These are phyloP conservation scores for Zoanthus sansibaricus DNA, from an alignment of 92 coral and sea anemone genomes.

Conservation along the genomic window DNA sequence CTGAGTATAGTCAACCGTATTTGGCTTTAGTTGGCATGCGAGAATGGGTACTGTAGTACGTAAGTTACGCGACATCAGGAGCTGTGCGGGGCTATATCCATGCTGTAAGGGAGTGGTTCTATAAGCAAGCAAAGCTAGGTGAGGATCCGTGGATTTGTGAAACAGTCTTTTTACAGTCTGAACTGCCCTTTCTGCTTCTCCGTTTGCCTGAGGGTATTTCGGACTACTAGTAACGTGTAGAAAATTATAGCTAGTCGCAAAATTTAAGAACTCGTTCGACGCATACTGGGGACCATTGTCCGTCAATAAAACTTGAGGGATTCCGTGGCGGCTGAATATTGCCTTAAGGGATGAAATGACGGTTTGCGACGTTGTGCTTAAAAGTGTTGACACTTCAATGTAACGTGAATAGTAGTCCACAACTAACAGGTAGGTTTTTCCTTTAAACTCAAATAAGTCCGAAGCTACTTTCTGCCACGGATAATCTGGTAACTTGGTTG, in stretches of 20 bases:
- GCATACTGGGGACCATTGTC: slow-evolving; percentile 35
- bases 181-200: slow-evolving; percentile 26
- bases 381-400: slow-evolving; percentile 28
- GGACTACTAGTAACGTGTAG: slow-evolving; percentile 37
- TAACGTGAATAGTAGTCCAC: slow-evolving; percentile 44
- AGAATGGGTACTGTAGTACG: slow-evolving; percentile 45
- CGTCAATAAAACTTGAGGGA: slow-evolving; percentile 11
- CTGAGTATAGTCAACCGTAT: slow-evolving; percentile 18
- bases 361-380: slow-evolving; percentile 31
- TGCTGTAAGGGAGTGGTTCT: slow-evolving; percentile 45
- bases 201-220: slow-evolving; percentile 28
- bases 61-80: slow-evolving; percentile 52
- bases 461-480: slow-evolving; percentile 70
- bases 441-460: slow-evolving; percentile 58
- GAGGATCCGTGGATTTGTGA: slow-evolving; percentile 47
- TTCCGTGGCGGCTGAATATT: slow-evolving; percentile 40
- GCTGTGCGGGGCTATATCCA: slow-evolving; percentile 56
- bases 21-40: slow-evolving; percentile 48
- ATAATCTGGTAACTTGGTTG: slow-evolving; percentile 54
- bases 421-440: slow-evolving; percentile 29
- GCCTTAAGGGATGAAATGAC: slow-evolving; percentile 14
- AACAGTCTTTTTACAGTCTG: slow-evolving; percentile 55
- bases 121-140: slow-evolving; percentile 49
- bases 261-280: slow-evolving; percentile 19
- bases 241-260: slow-evolving; percentile 30